Evolutionary conservation across 1,140 invertebrate genomes (phyloP).

Genomic region (Drosophila biarmipes): DNA sequence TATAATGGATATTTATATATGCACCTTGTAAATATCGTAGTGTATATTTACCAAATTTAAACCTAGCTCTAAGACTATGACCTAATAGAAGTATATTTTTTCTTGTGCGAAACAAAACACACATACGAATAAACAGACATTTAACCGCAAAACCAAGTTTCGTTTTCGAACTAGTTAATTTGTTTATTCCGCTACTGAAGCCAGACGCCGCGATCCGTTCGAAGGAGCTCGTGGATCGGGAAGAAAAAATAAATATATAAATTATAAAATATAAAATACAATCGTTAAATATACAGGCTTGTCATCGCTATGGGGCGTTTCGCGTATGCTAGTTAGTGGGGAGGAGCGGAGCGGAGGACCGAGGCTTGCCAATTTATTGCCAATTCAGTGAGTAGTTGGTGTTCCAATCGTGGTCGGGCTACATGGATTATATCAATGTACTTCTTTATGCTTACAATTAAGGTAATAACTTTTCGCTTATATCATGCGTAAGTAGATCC

Average conservation of each 20-base stretch:
- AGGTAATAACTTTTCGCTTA: conserved; percentile 76
- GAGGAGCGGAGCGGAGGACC: conserved; percentile 29
- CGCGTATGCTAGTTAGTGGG: conserved; percentile 39
- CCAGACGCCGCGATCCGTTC: conserved; percentile 16
- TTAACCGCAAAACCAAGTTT: conserved; percentile 30
- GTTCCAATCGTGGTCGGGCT: conserved; percentile 37
- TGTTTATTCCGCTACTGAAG: conserved; percentile 58
- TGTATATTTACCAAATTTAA: conserved; percentile 38
- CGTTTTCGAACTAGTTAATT: conserved; percentile 53
- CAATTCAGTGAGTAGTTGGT: conserved; percentile 52
- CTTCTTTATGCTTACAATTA: conserved; percentile 67
- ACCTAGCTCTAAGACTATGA: conserved; percentile 47
- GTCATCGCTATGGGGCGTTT: conserved; percentile 41
- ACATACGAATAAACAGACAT: conserved; percentile 40
- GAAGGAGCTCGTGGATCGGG: conserved; percentile 5
- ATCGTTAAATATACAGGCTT: conserved; percentile 60
- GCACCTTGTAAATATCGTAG: conserved; percentile 61
- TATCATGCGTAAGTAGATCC: conserved; percentile 24
- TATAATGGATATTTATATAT: conserved; percentile 50
- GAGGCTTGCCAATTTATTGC: conserved; percentile 59
- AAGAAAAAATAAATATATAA: conserved; percentile 63
- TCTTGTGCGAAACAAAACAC: conserved; percentile 70
- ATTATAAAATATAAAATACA: conserved; percentile 54
- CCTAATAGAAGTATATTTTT: conserved; percentile 58
- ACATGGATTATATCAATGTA: conserved; percentile 75